Conservation (phyloP, 1,140 invertebrate species). For the Thalassaphorura encarpata region DNA sequence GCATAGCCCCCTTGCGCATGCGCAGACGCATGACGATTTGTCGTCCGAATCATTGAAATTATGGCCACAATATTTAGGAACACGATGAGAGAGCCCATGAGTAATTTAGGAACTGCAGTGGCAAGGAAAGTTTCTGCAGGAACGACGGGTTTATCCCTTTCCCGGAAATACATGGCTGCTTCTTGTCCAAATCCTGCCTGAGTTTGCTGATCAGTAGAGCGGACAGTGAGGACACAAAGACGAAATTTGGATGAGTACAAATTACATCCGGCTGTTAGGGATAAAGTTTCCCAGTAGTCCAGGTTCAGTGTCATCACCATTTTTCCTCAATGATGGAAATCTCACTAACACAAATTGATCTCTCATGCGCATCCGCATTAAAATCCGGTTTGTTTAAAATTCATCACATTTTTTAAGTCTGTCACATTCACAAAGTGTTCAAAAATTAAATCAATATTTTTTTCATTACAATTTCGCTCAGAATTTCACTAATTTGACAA, state of each 20-base stretch:
- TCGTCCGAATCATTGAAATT: constrained; percentile 18
- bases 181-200: not conserved
- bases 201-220: not conserved
- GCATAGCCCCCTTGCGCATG: constrained; percentile 15
- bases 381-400: no score
- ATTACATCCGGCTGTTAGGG: constrained; percentile 29
- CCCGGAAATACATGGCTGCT: constrained; percentile 27
- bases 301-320: constrained; percentile 29
- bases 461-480: no score
- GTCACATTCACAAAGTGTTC: no score
- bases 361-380: no score
- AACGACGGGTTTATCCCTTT: constrained; percentile 23
- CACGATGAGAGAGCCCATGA: constrained; percentile 23
- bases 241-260: constrained; percentile 29
- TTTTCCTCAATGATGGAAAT: no score
- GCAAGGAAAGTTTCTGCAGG: constrained; percentile 26
- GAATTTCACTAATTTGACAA: no score
- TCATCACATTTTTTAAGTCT: no score
- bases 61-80: constrained; percentile 28
- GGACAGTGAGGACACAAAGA: constrained; percentile 26
- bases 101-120: constrained; percentile 28
- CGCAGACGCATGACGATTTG: not conserved
- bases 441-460: no score
- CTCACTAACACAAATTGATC: no score
- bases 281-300: constrained; percentile 31